These are phyloP conservation scores for Choloepus hoffmanni DNA, from an alignment of 2,113 vertebrate genomes.

Conservation along the genomic window DNA sequence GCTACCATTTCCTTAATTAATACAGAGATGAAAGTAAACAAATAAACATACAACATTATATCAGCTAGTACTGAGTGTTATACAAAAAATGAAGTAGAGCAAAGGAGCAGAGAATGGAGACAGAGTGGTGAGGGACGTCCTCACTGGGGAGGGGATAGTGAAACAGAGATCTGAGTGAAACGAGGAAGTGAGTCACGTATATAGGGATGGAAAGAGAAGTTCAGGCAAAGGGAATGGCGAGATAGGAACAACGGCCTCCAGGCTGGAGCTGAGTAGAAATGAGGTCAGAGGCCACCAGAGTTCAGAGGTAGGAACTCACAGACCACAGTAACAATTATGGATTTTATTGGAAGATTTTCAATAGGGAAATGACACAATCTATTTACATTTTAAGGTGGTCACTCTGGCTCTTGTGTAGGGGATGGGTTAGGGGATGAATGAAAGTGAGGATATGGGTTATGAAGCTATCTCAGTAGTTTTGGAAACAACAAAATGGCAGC, in stretches of 20 bases:
- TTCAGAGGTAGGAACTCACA: background rate
- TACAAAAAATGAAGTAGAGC: background rate
- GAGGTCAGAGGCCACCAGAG: background rate
- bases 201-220: background rate
- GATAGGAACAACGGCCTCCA: background rate
- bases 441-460: background rate
- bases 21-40: background rate
- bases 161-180: background rate
- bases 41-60: background rate
- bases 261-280: background rate
- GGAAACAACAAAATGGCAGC: background rate
- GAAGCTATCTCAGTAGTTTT: background rate
- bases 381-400: background rate
- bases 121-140: background rate
- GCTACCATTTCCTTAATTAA: background rate
- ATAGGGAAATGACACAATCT: background rate
- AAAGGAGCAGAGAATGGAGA: rapidly evolving
- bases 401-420: background rate
- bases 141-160: background rate
- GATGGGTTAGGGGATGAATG: background rate
- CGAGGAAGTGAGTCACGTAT: background rate
- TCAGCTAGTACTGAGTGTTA: background rate
- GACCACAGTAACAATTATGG: background rate
- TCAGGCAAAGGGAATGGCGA: background rate
- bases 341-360: slow-evolving; percentile 9